Evolutionary conservation across 2,113 vertebrate species (phyloP), one percentile per base, ranked within the genome.

Genomic region (Ginglymostoma cirratum): DNA sequence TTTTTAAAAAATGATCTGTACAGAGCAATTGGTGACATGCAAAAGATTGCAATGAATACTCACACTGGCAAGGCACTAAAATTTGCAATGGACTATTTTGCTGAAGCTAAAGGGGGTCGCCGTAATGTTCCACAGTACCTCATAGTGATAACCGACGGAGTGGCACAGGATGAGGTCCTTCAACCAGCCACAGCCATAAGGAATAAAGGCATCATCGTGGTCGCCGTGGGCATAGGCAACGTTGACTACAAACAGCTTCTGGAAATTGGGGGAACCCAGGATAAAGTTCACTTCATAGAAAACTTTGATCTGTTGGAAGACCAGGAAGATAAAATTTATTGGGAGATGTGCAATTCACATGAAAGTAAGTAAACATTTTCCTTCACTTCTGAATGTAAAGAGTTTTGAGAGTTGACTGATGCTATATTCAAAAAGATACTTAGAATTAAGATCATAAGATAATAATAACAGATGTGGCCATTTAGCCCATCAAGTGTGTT

Each of bases 71-170:
- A 72, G n/a, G 98, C 98, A n/a, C 97, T 99, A 93, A 66, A 6
- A 0, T 96, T 96, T 0, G 95, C 98, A 38, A 96, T 97, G 0
- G 69, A 96, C 85, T 98, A 98, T 96, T 99, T 98, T 96, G 97
- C 97, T 24, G 7, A 34, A 4, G 0, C 48, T 23, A 96, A 5
- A 0, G 98, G 98, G 96, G 98, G 98, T 3, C 98, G 98, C 21
- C 96, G 97, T 0, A 19, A 42, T 15, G 69, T 97, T 45, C 97
- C 96, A 42, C 98, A 98, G 96, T 97, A 98, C 96, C 97, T 99
- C 78, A 97, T 99, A 42, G 97, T 99, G 61, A 97, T 99, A 52
- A 99, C 98, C 0, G 98, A 98, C 38, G 98, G 98, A 0, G 96
- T 97, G 52, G 96, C 98, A 3, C 97, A 97, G 19, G 98, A 99